phyloP scores from a whole-genome alignment of 2,797 vertebrate species.

The Anas capensis region DNA sequence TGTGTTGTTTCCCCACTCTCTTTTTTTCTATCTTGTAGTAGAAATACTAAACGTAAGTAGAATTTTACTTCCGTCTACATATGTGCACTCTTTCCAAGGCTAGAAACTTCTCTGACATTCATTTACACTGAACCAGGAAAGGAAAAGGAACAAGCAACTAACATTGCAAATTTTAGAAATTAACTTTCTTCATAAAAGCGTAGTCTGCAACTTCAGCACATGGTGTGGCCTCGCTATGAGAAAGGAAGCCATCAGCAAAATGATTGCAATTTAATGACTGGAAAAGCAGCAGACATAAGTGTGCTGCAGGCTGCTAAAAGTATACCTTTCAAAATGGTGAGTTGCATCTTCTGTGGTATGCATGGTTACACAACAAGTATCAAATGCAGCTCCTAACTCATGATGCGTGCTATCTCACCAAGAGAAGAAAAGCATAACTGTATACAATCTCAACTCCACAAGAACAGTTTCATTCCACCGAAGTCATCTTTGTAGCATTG shows the following conservation, averaged over 20 bases:
- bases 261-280: neutral
- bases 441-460: neutral
- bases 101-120: neutral
- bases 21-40: neutral
- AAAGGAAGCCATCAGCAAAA: neutral
- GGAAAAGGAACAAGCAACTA: neutral
- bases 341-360: neutral
- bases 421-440: neutral
- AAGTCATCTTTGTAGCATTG: accelerated
- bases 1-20: neutral
- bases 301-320: neutral
- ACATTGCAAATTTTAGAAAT: neutral
- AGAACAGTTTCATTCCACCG: neutral
- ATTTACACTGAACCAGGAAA: neutral
- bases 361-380: accelerated
- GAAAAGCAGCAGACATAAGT: neutral
- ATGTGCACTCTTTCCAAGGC: neutral
- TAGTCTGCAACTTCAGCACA: neutral
- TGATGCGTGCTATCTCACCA: neutral
- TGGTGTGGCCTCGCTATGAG: neutral
- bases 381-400: neutral
- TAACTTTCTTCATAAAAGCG: neutral
- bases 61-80: neutral
- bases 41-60: neutral
- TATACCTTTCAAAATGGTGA: neutral